These are phyloP conservation scores for Acanthurus leucopareius DNA, from an alignment of 2,797 vertebrate species.

Conservation along the genomic window DNA sequence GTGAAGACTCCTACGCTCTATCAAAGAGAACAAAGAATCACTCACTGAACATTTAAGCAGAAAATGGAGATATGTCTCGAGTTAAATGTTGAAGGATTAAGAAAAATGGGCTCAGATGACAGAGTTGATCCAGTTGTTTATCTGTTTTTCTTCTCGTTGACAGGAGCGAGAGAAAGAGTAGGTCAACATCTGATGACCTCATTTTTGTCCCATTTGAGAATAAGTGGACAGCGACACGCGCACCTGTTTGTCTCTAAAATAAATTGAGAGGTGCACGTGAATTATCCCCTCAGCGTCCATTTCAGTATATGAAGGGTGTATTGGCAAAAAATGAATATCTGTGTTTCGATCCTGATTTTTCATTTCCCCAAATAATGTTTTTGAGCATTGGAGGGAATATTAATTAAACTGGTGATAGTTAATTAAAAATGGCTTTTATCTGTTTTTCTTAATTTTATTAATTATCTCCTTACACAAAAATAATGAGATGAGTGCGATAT, in stretches of 20 bases:
- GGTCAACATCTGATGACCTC: constrained; percentile 50
- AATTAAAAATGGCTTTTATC: no score
- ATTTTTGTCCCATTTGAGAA: constrained; percentile 29
- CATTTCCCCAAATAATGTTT: background rate
- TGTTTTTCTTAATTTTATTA: no score
- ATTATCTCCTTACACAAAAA: no score
- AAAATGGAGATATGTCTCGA: constrained; percentile 23
- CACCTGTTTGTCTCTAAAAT: constrained; percentile 63
- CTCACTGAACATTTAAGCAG: constrained; percentile 19
- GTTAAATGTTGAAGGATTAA: constrained; percentile 33
- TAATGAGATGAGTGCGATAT: no score
- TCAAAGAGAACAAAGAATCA: background rate
- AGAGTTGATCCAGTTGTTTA: constrained; percentile 35
- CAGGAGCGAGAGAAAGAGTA: constrained; percentile 36
- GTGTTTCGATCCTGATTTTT: background rate
- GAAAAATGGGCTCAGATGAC: constrained; percentile 24
- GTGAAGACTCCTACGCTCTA: constrained; percentile 33
- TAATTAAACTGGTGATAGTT: no score
- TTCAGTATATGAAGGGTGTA: background rate
- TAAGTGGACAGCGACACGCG: constrained; percentile 41
- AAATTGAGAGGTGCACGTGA: constrained; percentile 21
- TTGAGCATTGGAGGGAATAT: no score
- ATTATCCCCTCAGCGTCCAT: constrained; percentile 14
- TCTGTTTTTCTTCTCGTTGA: constrained; percentile 34
- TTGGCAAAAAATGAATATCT: no score